phyloP scores from a whole-genome alignment of 2,113 vertebrate genomes.

The Corythoichthys haematopterus region DNA sequence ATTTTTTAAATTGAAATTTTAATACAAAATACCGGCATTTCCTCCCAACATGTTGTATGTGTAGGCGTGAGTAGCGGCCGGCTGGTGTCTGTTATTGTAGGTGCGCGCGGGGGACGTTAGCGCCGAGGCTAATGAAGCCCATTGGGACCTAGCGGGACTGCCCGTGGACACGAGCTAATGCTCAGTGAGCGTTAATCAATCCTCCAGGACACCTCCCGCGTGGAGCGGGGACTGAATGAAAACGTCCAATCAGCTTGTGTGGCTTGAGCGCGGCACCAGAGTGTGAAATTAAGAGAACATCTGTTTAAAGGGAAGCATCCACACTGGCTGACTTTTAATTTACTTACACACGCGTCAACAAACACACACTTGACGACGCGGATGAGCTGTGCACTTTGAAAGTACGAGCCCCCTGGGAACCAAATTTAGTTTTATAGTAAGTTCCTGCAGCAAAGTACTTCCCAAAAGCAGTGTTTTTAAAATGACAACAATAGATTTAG shows the following conservation, averaged over 20 bases:
- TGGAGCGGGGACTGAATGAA: not conserved
- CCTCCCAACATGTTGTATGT: not conserved
- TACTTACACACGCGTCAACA: not conserved
- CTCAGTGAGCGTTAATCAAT: constrained; percentile 27
- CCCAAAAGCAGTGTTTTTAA: too few species aligned
- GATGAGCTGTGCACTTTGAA: not conserved
- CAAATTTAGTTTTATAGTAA: not conserved
- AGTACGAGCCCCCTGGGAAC: not conserved
- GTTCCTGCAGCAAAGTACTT: too few species aligned
- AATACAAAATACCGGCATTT: too few species aligned
- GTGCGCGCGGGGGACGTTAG: constrained; percentile 29
- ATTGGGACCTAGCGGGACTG: constrained; percentile 42
- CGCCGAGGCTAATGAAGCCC: constrained; percentile 59
- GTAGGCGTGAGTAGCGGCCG: constrained; percentile 6
- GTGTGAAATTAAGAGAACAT: constrained; percentile 49
- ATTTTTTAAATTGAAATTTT: too few species aligned
- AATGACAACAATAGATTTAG: not conserved
- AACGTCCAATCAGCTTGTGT: constrained; percentile 18
- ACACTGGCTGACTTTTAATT: not conserved
- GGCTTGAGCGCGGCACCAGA: constrained; percentile 29
- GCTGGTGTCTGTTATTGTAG: constrained; percentile 20
- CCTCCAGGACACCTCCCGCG: constrained; percentile 21
- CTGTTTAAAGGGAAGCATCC: not conserved
- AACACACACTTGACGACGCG: not conserved
- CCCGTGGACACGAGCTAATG: constrained; percentile 47